A percentile compares a stretch with the other conserved stretches of the same genome.
phyloP scores from a whole-genome alignment of 2,888 invertebrate species.

The Syritta pipiens region DNA sequence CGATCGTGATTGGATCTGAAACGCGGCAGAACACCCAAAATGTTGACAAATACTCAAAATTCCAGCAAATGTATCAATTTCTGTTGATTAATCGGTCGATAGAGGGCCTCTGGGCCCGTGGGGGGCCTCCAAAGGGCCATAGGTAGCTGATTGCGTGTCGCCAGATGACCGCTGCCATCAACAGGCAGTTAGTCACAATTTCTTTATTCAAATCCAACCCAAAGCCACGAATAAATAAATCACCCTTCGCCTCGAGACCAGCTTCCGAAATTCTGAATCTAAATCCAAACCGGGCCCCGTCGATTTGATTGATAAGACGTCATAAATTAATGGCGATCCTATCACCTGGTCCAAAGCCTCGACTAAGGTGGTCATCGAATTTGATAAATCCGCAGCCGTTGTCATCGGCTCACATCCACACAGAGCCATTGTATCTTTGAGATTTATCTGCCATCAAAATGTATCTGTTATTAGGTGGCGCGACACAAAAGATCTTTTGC shows the following conservation, averaged over 20 bases:
- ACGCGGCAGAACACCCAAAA: constrained; percentile 37
- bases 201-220: constrained; percentile 16
- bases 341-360: constrained; percentile 30
- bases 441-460: constrained; percentile 66
- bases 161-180: not conserved
- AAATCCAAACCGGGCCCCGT: constrained; percentile 6
- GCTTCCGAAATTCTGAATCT: constrained; percentile 46
- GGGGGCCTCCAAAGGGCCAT: constrained; percentile 1
- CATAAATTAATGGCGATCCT: constrained; percentile 55
- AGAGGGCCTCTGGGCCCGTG: constrained; percentile 19
- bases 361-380: constrained; percentile 58
- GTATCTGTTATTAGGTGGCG: constrained; percentile 70
- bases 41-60: constrained; percentile 53
- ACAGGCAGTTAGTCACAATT: constrained; percentile 41
- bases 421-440: constrained; percentile 5
- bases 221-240: constrained; percentile 40
- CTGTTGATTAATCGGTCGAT: constrained; percentile 46
- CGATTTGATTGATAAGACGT: constrained; percentile 65
- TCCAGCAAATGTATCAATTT: constrained; percentile 63
- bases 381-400: constrained; percentile 47
- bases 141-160: constrained; percentile 9
- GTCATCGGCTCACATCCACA: too few species aligned
- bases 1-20: not conserved
- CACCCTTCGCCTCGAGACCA: constrained; percentile 28
- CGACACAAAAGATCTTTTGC: constrained; percentile 58